Percentiles rank a stretch among this genome's conserved stretches.
Evolutionary conservation across 2,113 vertebrate species (phyloP).

Genomic region (Gracilinanus agilis): DNA sequence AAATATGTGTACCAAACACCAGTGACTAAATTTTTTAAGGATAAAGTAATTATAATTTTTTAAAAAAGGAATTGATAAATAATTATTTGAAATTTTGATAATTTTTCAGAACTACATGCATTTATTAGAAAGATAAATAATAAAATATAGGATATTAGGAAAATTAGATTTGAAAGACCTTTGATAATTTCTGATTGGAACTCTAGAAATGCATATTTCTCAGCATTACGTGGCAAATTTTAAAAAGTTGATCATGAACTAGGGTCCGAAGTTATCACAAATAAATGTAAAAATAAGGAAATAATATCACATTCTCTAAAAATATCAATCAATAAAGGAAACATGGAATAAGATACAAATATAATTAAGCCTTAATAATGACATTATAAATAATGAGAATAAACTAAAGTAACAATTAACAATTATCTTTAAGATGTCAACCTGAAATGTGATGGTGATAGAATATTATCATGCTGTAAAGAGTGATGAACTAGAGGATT

Average conservation of each 20-base stretch:
- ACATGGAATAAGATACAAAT: background rate
- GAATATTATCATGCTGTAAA: too few species aligned
- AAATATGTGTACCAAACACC: background rate
- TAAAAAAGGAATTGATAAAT: background rate
- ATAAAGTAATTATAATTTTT: background rate
- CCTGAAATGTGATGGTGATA: too few species aligned
- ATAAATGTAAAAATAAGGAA: background rate
- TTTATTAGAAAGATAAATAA: background rate
- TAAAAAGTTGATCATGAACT: background rate
- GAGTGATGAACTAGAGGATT: too few species aligned
- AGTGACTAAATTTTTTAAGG: background rate
- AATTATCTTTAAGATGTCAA: background rate
- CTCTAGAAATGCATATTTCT: background rate
- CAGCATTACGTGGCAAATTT: background rate
- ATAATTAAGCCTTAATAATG: background rate
- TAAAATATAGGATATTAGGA: background rate
- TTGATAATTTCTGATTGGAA: background rate
- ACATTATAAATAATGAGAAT: background rate
- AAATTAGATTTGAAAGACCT: background rate
- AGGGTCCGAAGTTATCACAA: background rate
- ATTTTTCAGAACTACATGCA: background rate
- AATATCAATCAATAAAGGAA: background rate
- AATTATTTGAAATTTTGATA: background rate
- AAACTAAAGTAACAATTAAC: background rate
- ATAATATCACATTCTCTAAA: background rate